Evolutionary conservation across 1,140 invertebrate species (phyloP), one percentile per base, ranked within the genome.

Genomic region (Oreohelix idahoensis): DNA sequence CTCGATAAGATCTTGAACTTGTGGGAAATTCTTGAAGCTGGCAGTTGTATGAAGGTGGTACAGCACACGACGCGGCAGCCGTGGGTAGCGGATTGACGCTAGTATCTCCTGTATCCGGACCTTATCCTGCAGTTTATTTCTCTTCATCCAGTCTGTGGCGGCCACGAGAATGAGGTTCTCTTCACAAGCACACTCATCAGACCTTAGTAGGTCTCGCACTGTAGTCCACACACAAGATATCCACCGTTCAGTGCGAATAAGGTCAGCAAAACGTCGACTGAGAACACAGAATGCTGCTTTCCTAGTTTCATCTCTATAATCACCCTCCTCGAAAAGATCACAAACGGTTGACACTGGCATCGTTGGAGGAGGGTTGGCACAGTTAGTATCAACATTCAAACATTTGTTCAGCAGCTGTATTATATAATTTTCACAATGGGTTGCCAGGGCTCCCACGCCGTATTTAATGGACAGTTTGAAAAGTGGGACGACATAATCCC

Each of bases 71-170:
- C 88, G 83, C 78, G 90, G 87, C 26, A 91, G 87, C 17, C 89
- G 82, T 1, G 90, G 90, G 85, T 91, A 91, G 39, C 89, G 87
- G 81, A 91, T 91, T 73, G 89, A 89, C 35, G 89, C 85, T 53
- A 91, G 84, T 63, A 91, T 90, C 63, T 89, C 89, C 85, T 91
- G 89, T 73, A 91, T 91, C 70, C 88, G 85, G 38, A 85, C 86
- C 83, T 90, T 90, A 79, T 90, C 89, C 79, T 88, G 88, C 17
- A 91, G 82, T 35, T 88, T 87, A 82, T 89, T 90, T 58, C 86
- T 86, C 84, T 91, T 91, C 90, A 91, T 91, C 89, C 88, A 91
- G 73, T 90, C 89, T 5, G 90, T 91, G 29, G 90, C 90, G 38
- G 90, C 87, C 4, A 88, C 90, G 35, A 91, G 84, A 58, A 91